A percentile compares a stretch with the other conserved stretches of the same genome.
phyloP scores from a whole-genome alignment of 2,888 invertebrate species.

The Polymixis flavicincta region DNA sequence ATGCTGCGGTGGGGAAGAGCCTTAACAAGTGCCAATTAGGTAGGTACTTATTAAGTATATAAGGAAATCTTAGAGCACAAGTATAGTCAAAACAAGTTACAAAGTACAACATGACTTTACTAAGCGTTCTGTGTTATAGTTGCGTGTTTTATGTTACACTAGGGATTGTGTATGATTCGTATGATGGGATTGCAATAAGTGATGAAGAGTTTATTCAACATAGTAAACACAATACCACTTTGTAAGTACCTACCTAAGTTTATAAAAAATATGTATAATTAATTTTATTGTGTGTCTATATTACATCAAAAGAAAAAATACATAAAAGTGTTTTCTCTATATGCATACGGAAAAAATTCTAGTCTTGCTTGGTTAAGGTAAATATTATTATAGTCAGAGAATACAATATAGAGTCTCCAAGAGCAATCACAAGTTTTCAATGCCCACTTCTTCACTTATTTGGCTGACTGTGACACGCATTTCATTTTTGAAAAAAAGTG shows the following conservation, averaged over 20 bases:
- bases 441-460: no score
- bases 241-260: conserved; percentile 12
- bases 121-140: background rate
- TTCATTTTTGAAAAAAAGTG: no score
- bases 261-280: background rate
- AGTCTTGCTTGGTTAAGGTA: no score
- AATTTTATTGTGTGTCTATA: background rate
- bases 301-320: background rate
- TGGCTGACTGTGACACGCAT: no score
- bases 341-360: no score
- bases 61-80: background rate
- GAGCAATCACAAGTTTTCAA: no score
- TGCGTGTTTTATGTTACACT: background rate
- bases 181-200: conserved; percentile 5
- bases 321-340: background rate
- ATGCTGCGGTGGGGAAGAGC: background rate
- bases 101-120: conserved; percentile 15
- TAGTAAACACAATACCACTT: conserved; percentile 19
- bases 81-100: background rate
- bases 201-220: conserved; percentile 3
- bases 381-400: no score
- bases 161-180: conserved; percentile 25
- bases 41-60: conserved; percentile 4
- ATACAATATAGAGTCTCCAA: no score
- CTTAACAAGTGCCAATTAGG: background rate